Evolutionary conservation across 2,113 vertebrate genomes (phyloP), one percentile per base, ranked within the genome.

Genomic region (Neogale vison): DNA sequence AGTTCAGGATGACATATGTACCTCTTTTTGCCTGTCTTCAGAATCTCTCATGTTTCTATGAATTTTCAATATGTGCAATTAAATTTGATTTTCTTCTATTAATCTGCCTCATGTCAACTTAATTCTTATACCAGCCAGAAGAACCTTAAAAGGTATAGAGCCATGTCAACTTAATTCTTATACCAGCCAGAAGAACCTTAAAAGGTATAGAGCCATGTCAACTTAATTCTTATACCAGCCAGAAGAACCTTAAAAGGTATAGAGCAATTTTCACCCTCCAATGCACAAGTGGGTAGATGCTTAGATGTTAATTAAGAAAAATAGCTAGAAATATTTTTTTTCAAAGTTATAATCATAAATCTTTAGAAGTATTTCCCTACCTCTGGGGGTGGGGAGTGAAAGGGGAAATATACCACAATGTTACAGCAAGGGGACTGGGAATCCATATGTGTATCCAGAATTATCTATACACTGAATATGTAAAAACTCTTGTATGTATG

Each of bases 281-380:
- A 76, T 39, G 72, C 7, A 81, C 24, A 21, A 45, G 55, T 31
- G 34, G 23, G 29, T 83, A 88, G 20, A 47, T 76, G 36, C 55
- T 82, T 82, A 81, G 47, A 12, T 72, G 15, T 21, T 72, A 63
- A 80, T 39, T 69, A 90, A 36, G 23, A 72, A 67, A 79, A 80
- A 88, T 18, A 87, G 10, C 9, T 84, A 45, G 39, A 84, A 95
- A 55, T 90, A 61, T 36, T 82, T 92, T 95, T 61, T 95, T n/a
- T 26, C 45, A 31, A 93, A 85, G 29, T 63, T 63, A 77, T 65
- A 26, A 29, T 92, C 61, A 61, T 63, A 74, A 72, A 74, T 50
- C 52, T 77, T 71, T 81, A 55, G 14, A 82, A 89, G 6, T 29
- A 42, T 59, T 90, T 97, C 20, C 23, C 71, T 85, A 14, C 24